phyloP scores from a whole-genome alignment of 2,888 invertebrate species.

The Tiliacea aurago region DNA sequence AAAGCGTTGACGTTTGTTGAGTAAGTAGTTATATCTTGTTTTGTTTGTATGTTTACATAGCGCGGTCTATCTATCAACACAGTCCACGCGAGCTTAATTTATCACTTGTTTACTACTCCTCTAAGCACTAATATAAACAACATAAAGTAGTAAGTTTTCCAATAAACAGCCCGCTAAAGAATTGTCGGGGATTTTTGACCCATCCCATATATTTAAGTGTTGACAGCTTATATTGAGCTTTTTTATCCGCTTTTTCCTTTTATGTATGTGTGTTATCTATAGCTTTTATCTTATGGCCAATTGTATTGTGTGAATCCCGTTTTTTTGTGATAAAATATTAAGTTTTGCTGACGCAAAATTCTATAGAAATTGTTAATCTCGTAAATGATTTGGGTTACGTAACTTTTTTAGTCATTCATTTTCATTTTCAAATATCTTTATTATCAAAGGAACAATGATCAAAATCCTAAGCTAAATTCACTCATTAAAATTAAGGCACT shows the following conservation, averaged over 20 bases:
- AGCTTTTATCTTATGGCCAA: background rate
- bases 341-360: background rate
- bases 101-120: conserved; percentile 80
- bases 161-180: conserved; percentile 57
- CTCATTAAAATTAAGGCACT: no score
- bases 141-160: conserved; percentile 72
- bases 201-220: conserved; percentile 58
- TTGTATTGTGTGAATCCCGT: background rate
- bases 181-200: conserved; percentile 55
- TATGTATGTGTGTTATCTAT: conserved; percentile 32
- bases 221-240: conserved; percentile 60
- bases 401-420: no score
- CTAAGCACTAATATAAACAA: conserved; percentile 69
- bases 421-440: no score
- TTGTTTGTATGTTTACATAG: conserved; percentile 73
- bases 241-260: conserved; percentile 35
- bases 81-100: conserved; percentile 74
- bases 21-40: conserved; percentile 54
- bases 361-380: background rate
- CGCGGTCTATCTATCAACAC: conserved; percentile 71
- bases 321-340: background rate
- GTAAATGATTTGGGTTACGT: background rate
- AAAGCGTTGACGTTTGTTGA: no score
- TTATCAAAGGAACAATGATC: no score
- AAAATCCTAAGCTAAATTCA: no score